Percentiles rank a stretch among this genome's conserved stretches.
These are phyloP conservation scores for Strigamia transsilvanica DNA, from an alignment of 2,888 invertebrate genomes.

Conservation along the genomic window DNA sequence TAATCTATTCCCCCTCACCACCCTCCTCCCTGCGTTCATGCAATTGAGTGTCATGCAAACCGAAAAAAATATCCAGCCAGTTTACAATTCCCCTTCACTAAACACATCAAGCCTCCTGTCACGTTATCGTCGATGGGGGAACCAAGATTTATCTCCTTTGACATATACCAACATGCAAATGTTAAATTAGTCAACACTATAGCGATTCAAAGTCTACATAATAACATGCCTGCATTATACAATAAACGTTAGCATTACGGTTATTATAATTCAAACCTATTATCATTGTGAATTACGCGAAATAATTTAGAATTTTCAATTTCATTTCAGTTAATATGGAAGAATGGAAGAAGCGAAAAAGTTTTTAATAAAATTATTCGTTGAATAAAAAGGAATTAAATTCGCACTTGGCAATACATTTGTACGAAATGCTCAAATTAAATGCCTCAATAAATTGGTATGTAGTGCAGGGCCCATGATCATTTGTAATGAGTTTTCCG, in stretches of 20 bases:
- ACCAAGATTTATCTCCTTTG: neutral
- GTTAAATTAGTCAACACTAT: constrained; percentile 27
- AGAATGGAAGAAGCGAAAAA: neutral
- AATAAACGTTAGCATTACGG: constrained; percentile 9
- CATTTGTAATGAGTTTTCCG: constrained; percentile 36
- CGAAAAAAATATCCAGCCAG: neutral
- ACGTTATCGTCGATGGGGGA: constrained; percentile 14
- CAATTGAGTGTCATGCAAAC: neutral
- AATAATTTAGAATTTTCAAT: neutral
- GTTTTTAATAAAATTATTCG: constrained; percentile 9
- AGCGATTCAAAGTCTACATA: neutral
- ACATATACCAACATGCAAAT: constrained; percentile 28
- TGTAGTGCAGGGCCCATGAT: constrained; percentile 21
- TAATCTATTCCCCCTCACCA: neutral
- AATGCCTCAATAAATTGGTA: constrained; percentile 38
- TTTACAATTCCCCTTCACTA: constrained; percentile 22
- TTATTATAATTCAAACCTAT: constrained; percentile 1
- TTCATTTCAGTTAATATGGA: neutral
- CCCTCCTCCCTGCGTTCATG: neutral
- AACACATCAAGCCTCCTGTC: constrained; percentile 27
- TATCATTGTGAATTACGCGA: neutral
- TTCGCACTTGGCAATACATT: constrained; percentile 18
- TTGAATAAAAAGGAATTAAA: neutral
- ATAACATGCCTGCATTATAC: constrained; percentile 21
- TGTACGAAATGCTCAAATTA: constrained; percentile 4